Percentiles rank a stretch among this genome's conserved stretches.
Conservation (phyloP, 2,888 invertebrate species). For the Itoplectis maculator region DNA sequence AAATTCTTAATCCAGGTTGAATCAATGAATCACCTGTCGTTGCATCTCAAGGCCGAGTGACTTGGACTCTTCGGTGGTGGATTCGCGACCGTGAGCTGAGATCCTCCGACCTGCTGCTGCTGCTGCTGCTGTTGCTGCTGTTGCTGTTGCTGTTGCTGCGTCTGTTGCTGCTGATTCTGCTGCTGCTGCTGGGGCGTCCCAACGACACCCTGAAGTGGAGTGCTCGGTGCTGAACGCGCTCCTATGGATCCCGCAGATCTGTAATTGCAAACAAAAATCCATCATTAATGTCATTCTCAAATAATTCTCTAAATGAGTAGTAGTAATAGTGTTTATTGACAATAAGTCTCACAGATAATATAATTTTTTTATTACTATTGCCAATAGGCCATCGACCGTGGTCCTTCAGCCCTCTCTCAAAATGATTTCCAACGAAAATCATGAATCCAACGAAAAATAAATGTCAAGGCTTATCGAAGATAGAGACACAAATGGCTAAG, state of each 20-base stretch:
- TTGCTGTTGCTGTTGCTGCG: constrained; percentile 74
- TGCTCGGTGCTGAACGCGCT: constrained; percentile 90
- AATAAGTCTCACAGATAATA: too few relatives aligned
- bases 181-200: constrained; percentile 78
- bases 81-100: constrained; percentile 78
- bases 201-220: constrained; percentile 86
- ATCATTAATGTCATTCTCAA: constrained; percentile 14
- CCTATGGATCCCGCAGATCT: constrained; percentile 87
- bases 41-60: constrained; percentile 79
- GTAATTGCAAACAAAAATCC: constrained; percentile 62
- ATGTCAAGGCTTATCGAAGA: not conserved
- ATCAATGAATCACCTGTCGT: constrained; percentile 76
- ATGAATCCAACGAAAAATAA: not conserved
- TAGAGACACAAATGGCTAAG: not conserved
- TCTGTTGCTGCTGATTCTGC: constrained; percentile 76
- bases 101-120: constrained; percentile 75
- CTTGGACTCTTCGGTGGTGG: constrained; percentile 83
- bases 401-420: not conserved
- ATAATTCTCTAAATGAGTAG: not conserved
- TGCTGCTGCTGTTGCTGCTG: constrained; percentile 71
- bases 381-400: too few relatives aligned
- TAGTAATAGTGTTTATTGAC: too few relatives aligned
- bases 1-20: not conserved
- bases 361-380: too few relatives aligned
- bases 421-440: not conserved